Percentiles rank a stretch among this genome's conserved stretches.
Evolutionary conservation across 37 sponge, comb jelly and placozoan species (phyloP).

Genomic region (Halichondria panicea): DNA sequence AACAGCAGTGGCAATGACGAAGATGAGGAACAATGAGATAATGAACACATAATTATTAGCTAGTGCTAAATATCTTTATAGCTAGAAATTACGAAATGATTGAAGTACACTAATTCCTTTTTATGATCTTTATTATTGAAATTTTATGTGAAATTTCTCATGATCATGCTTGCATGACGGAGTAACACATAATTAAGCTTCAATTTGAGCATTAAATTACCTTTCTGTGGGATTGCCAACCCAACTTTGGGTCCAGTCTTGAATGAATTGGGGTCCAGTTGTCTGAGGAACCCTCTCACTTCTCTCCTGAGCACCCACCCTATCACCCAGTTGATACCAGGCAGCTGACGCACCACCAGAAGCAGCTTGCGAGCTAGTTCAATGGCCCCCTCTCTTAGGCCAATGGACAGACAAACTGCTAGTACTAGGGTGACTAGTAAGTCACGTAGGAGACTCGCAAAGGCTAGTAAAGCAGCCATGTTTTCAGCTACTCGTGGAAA

Average conservation of each 20-base stretch:
- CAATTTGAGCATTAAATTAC: background rate
- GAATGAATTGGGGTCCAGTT: constrained; percentile 2
- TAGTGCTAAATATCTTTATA: too few relatives aligned
- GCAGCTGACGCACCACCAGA: constrained; percentile 7
- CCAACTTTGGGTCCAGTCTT: background rate
- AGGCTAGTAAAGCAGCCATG: background rate
- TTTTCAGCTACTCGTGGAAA: background rate
- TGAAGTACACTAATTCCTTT: too few relatives aligned
- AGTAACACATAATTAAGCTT: background rate
- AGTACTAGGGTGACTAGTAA: background rate
- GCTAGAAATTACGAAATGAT: too few relatives aligned
- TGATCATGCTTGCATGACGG: too few relatives aligned
- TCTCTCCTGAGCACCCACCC: constrained; percentile 20
- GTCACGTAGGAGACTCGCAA: background rate
- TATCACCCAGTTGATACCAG: constrained; percentile 34
- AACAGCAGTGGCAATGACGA: too few relatives aligned
- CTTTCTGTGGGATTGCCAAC: constrained; percentile 45
- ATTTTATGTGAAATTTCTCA: too few relatives aligned
- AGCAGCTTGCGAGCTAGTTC: constrained; percentile 14
- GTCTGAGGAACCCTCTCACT: constrained; percentile 41
- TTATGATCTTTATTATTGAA: too few relatives aligned
- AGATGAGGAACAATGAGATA: too few relatives aligned
- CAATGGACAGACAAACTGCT: background rate
- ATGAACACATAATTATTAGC: too few relatives aligned
- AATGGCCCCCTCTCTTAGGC: constrained; percentile 8